Evolutionary conservation across 2,888 invertebrate genomes (phyloP), one percentile per base, ranked within the genome.

Genomic region (Napeogenes inachia): DNA sequence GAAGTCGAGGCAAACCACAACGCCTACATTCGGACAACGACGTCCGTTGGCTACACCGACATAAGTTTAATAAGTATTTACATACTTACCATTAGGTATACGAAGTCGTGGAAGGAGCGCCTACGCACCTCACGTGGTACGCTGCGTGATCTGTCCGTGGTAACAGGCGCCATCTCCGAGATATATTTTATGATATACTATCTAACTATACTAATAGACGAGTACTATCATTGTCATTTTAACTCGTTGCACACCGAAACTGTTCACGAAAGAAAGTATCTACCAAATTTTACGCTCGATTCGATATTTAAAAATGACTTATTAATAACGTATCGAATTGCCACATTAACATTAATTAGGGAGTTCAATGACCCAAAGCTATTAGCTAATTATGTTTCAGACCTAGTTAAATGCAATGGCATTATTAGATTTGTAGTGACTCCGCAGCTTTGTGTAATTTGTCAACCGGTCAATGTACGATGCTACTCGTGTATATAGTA

Each of bases 1-100:
- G 81, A 75, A 77, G 76, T 68, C 85, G 86, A 89, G 89, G 87
- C 85, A 82, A 88, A 83, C 89, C 81, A 81, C 84, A 78, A 81
- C 87, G 81, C 87, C 88, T 77, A 88, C 87, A 77, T 78, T 21
- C 13, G 8, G 21, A 47, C 6, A 0, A 2, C 47, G 47, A 50
- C 50, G 30, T 50, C 50, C 50, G 50, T 47, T 47, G 47, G 13
- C 30, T 12, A 71, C 73, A 74, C 75, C 70, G 70, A 75, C 74
- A 72, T 73, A 76, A 74, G 70, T 79, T 72, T 75, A 77, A 78
- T 30, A 50, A 30, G 77, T 78, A 79, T 77, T 77, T 78, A 78
- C 78, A 77, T 75, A 76, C 73, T 72, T 70, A 69, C 68, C 73
- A 75, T 74, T 65, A n/a, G n/a, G n/a, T n/a, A 68, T 73, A 65